A percentile compares a stretch with the other conserved stretches of the same genome.
Evolutionary conservation across 2,888 invertebrate genomes (phyloP).

Genomic region (Xanthorhoe spadicearia): DNA sequence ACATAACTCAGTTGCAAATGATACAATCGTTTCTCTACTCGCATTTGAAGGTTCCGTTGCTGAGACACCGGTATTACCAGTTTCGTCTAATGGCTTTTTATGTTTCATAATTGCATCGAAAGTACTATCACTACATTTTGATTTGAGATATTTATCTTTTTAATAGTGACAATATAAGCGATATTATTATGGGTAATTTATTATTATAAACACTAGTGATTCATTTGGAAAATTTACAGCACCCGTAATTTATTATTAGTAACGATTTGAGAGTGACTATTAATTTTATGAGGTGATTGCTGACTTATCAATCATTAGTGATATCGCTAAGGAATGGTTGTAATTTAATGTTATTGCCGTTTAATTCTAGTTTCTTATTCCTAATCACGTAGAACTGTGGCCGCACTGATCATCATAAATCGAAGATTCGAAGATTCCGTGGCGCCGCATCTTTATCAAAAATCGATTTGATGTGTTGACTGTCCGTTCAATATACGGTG

Average conservation of each 20-base stretch:
- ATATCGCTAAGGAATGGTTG: slow-evolving; percentile 5
- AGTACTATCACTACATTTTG: slow-evolving; percentile 34
- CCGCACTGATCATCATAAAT: neutral
- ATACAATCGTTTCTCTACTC: slow-evolving; percentile 28
- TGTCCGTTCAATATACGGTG: slow-evolving; percentile 51
- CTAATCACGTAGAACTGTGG: slow-evolving; percentile 7
- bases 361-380: slow-evolving; percentile 9
- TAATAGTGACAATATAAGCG: slow-evolving; percentile 46
- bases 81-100: slow-evolving; percentile 41
- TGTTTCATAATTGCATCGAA: slow-evolving; percentile 46
- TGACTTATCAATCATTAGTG: slow-evolving; percentile 31
- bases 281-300: slow-evolving; percentile 37
- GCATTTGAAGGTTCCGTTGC: slow-evolving; percentile 28
- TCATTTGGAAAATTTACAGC: slow-evolving; percentile 42
- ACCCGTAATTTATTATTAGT: slow-evolving; percentile 40
- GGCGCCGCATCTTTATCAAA: slow-evolving; percentile 19
- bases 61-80: slow-evolving; percentile 30
- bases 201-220: slow-evolving; percentile 42
- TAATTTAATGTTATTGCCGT: slow-evolving; percentile 17
- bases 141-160: slow-evolving; percentile 45
- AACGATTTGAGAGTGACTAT: slow-evolving; percentile 32
- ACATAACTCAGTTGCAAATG: slow-evolving; percentile 41
- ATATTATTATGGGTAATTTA: slow-evolving; percentile 42
- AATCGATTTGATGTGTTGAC: slow-evolving; percentile 53
- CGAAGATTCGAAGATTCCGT: neutral